Percentiles rank a stretch among this genome's conserved stretches.
phyloP scores from a whole-genome alignment of 2,113 vertebrate species.

The Paramisgurnus dabryanus region DNA sequence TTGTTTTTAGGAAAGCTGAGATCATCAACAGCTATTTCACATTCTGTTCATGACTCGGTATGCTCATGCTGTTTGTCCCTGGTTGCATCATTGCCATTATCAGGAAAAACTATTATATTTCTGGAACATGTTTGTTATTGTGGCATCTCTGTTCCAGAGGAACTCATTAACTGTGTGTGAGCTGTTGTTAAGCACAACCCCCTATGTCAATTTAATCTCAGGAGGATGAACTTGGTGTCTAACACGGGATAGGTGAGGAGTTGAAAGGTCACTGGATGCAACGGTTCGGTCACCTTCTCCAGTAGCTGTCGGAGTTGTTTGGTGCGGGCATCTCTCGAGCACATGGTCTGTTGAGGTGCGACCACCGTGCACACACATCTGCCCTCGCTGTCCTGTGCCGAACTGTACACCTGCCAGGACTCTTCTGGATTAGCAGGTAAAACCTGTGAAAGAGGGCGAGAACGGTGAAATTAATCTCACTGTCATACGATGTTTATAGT shows the following conservation, averaged over 20 bases:
- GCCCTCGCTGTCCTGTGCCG: slow-evolving; percentile 97
- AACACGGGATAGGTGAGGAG: not conserved
- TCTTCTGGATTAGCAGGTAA: slow-evolving; percentile 95
- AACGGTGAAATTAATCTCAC: not conserved
- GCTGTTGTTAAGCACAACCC: not conserved
- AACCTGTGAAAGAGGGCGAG: slow-evolving; percentile 72
- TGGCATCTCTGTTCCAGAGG: slow-evolving; percentile 6
- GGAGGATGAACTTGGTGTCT: not conserved
- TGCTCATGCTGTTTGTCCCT: not conserved
- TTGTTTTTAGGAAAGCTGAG: not conserved
- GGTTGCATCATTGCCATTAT: slow-evolving; percentile 26
- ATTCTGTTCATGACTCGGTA: not conserved
- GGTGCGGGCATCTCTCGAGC: slow-evolving; percentile 93
- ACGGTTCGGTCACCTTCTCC: slow-evolving; percentile 86
- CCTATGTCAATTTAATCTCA: slow-evolving; percentile 9
- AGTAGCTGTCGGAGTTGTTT: slow-evolving; percentile 97
- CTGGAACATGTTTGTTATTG: not conserved
- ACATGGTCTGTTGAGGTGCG: slow-evolving; percentile 97
- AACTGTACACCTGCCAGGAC: slow-evolving; percentile 99
- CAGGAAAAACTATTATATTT: not conserved
- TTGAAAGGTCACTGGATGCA: not conserved
- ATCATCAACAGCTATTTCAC: not conserved
- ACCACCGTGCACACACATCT: slow-evolving; percentile 98
- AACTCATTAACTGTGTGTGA: slow-evolving; percentile 38
- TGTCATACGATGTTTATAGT: not conserved